Evolutionary conservation across 2,113 vertebrate genomes (phyloP).

Genomic region (Entomyzon cyanotis): DNA sequence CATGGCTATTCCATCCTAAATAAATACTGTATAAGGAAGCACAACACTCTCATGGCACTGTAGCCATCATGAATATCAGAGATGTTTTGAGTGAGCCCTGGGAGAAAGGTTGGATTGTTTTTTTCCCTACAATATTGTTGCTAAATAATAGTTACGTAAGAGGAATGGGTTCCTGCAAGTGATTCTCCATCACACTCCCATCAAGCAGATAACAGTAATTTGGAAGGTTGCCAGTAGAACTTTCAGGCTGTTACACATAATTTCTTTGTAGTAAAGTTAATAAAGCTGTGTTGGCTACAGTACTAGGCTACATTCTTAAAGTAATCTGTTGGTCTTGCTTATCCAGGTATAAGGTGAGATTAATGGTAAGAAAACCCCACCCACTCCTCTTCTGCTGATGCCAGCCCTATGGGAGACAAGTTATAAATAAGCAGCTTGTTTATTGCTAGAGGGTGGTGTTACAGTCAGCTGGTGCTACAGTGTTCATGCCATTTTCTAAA

Average conservation of each 20-base stretch:
- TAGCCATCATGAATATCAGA: background rate
- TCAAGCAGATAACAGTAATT: background rate
- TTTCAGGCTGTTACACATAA: background rate
- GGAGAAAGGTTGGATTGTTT: background rate
- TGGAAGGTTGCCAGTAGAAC: background rate
- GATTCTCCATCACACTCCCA: background rate
- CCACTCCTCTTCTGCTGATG: background rate
- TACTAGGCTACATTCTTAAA: background rate
- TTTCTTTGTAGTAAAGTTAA: background rate
- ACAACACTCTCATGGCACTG: background rate
- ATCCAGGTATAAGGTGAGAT: background rate
- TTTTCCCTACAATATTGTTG: background rate
- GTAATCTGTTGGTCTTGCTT: background rate
- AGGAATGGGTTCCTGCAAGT: background rate
- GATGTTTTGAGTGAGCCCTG: background rate
- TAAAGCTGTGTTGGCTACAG: background rate
- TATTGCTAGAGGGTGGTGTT: background rate
- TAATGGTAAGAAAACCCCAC: background rate
- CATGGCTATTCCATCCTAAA: background rate
- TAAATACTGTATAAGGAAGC: background rate
- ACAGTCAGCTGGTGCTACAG: background rate
- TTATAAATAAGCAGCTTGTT: constrained; percentile 23
- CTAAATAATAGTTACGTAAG: background rate
- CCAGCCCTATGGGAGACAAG: background rate
- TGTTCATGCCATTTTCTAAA: background rate